Evolutionary conservation across 2,797 vertebrate genomes (phyloP), one percentile per base, ranked within the genome.

Genomic region (Oreochromis grahami): DNA sequence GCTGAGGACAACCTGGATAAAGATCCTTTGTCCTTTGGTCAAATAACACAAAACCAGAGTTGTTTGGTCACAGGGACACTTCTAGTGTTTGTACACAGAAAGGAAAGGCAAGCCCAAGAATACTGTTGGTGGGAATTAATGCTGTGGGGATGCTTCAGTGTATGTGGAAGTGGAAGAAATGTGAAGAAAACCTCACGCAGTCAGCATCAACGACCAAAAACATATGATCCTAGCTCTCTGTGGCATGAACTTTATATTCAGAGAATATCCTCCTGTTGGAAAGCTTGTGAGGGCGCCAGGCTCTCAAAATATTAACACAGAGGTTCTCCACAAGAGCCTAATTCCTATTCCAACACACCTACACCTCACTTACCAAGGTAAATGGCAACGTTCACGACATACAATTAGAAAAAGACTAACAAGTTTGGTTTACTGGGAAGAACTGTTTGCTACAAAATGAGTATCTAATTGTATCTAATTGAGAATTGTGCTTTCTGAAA

Each of bases 311-410:
- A 34, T 7, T 60, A 0, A 58, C 56, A 56, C 8, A 58, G 9
- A 60, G 5, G 29, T 60, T 60, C 52, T 52, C n/a, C 10, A 52
- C 3, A 60, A 58, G 8, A 60, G 29, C 29, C 29, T 60, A 19
- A 60, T 34, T 60, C 56, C 15, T 60, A 60, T 4, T 60, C 17
- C 56, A 60, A 0, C 56, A 60, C 56, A 34, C 29, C 29, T 7
- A 29, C 29, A 0, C 19, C 56, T 34, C 56, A 58, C 56, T 32
- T 58, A 34, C 29, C 8, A 4, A 60, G 29, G 0, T 19, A 34
- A 34, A 34, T 0, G 2, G 9, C 56, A 60, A 17, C 3, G 1
- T 0, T 60, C 56, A 11, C 29, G 29, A 19, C 9, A 0, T 4
- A 34, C 9, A 60, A 34, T 11, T 2, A 60, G 29, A 60, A 10